Evolutionary conservation across 1,140 invertebrate species (phyloP).

Genomic region (Rhopalosiphum maidis): DNA sequence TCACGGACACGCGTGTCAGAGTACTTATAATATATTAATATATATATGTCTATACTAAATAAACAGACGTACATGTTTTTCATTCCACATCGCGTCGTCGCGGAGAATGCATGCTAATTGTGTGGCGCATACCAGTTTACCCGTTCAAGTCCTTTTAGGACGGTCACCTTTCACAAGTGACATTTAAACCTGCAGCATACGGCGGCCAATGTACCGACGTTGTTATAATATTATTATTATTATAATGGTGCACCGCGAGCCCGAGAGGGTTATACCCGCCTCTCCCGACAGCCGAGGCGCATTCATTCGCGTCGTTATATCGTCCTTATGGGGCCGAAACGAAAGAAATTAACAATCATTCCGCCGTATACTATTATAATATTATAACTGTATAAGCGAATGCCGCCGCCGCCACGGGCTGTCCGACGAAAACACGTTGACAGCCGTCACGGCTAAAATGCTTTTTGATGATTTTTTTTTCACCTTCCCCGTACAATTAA

Average conservation of each 20-base stretch:
- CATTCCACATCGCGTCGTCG: neutral
- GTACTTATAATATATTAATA: neutral
- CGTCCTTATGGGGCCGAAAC: neutral
- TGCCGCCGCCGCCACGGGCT: constrained; percentile 10
- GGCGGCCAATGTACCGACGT: neutral
- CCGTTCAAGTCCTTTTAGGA: constrained; percentile 45
- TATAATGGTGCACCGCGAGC: neutral
- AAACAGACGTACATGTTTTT: constrained; percentile 14
- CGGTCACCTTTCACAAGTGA: constrained; percentile 45
- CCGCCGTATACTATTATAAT: neutral
- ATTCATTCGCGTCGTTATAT: constrained; percentile 12
- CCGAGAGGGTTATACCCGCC: neutral
- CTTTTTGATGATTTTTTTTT: constrained; percentile 1
- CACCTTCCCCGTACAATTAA: neutral
- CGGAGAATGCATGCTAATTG: constrained; percentile 44
- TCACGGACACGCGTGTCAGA: neutral
- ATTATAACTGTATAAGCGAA: neutral
- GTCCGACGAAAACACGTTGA: constrained; percentile 21
- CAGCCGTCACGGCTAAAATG: neutral
- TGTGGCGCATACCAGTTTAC: constrained; percentile 32
- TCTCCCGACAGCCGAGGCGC: neutral
- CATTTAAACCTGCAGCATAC: constrained; percentile 31
- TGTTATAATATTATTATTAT: neutral
- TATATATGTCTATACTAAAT: neutral
- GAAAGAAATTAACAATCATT: constrained; percentile 32